Percentiles rank a stretch among this genome's conserved stretches.
Conservation (phyloP, 1,140 invertebrate species). For the silkworm (Bombyx mori) region ASM3026992v2 NC_085121.1:18468001-18468500, state of each 20-base stretch:
- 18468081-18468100: not conserved
- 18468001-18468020: slow-evolving; percentile 5
- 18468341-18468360: slow-evolving; percentile 28
- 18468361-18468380: slow-evolving; percentile 12
- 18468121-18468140: slow-evolving; percentile 34
- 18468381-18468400: slow-evolving; percentile 23
- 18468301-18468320: slow-evolving; percentile 22
- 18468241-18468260: slow-evolving; percentile 18
- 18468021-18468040: slow-evolving; percentile 19
- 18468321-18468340: slow-evolving; percentile 19
- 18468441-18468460: slow-evolving; percentile 16
- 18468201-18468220: slow-evolving; percentile 23
- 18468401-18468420: slow-evolving; percentile 17
- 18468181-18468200: slow-evolving; percentile 23
- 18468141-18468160: slow-evolving; percentile 23
- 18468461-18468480: slow-evolving; percentile 8
- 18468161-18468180: slow-evolving; percentile 16
- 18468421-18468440: slow-evolving; percentile 20
- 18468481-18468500: not conserved
- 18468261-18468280: slow-evolving; percentile 21
- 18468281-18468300: slow-evolving; percentile 16
- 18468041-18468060: slow-evolving; percentile 19
- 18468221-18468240: slow-evolving; percentile 21
- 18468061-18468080: too few species aligned
- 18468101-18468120: too few species aligned